A percentile compares a stretch with the other conserved stretches of the same genome.
Conservation (phyloP, 1,140 invertebrate genomes). For the Drosophila punjabiensis region DNA sequence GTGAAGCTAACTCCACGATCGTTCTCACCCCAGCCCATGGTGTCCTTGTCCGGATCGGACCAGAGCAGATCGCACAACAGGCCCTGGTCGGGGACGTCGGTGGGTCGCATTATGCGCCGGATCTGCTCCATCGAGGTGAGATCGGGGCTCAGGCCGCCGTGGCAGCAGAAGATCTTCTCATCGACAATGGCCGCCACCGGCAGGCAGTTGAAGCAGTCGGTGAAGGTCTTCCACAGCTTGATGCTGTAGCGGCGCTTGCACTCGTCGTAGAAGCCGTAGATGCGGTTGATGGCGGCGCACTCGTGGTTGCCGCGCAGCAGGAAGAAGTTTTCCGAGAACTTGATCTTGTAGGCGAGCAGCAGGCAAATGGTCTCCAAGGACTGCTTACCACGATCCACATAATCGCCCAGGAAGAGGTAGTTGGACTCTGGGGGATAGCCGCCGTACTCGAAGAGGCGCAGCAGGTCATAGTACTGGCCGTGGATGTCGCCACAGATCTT, state of each 20-base stretch:
- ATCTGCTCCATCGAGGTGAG: conserved; percentile 8
- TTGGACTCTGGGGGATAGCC: conserved; percentile 4
- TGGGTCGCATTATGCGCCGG: conserved; percentile 1
- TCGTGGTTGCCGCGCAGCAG: conserved; percentile 9
- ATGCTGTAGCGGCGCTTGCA: conserved; percentile 13
- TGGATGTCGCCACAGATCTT: conserved; percentile 13
- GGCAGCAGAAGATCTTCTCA: conserved; percentile 16
- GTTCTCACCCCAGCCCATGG: conserved; percentile 15
- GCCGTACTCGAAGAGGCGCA: conserved; percentile 18
- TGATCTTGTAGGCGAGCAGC: conserved; percentile 15
- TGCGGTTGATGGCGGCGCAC: conserved; percentile 12
- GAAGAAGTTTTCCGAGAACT: conserved; percentile 9
- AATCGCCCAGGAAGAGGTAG: conserved; percentile 2
- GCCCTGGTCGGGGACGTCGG: conserved; percentile 1
- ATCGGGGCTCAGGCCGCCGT: conserved; percentile 6
- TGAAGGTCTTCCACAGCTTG: conserved; percentile 13
- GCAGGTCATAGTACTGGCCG: conserved; percentile 4
- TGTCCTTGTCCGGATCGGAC: conserved; percentile 16
- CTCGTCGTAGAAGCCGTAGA: conserved; percentile 10
- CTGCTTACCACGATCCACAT: conserved; percentile 8
- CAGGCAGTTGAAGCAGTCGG: conserved; percentile 13
- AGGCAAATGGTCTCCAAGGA: conserved; percentile 7
- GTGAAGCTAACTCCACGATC: conserved; percentile 14
- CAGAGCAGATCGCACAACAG: conserved; percentile 3
- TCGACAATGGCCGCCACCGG: conserved; percentile 14